A percentile compares a stretch with the other conserved stretches of the same genome.
These are phyloP conservation scores for Tetragonula clypearis DNA, from an alignment of 1,140 invertebrate genomes.

Conservation along the genomic window DNA sequence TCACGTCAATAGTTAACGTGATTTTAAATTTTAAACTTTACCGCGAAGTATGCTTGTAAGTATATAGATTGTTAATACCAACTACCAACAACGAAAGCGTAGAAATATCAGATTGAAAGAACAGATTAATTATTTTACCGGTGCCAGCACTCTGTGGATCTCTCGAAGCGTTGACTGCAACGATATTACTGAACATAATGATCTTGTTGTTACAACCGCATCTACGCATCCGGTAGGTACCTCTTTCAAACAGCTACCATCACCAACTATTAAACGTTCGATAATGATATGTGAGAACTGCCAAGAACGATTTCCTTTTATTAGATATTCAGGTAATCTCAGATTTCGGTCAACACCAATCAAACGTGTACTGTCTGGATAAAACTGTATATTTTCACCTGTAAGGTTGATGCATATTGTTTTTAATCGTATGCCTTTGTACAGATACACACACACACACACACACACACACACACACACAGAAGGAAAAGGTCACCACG, in stretches of 20 bases:
- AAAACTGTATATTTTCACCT: constrained; percentile 78
- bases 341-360: constrained; percentile 76
- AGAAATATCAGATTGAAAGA: background rate
- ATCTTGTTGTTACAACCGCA: constrained; percentile 74
- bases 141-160: constrained; percentile 73
- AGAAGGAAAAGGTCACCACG: too few species aligned
- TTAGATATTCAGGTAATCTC: constrained; percentile 72
- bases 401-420: constrained; percentile 29
- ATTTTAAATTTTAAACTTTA: background rate
- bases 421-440: background rate
- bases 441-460: too few species aligned
- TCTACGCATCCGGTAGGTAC: constrained; percentile 70
- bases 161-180: constrained; percentile 68
- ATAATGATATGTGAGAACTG: constrained; percentile 74
- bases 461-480: too few species aligned
- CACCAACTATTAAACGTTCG: constrained; percentile 72
- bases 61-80: background rate
- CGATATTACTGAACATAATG: constrained; percentile 73
- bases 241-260: constrained; percentile 71
- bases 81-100: background rate
- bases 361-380: constrained; percentile 72
- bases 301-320: constrained; percentile 66
- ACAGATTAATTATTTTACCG: constrained; percentile 66
- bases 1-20: background rate
- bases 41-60: background rate